These are phyloP conservation scores for Murina feae DNA, from an alignment of 2,113 vertebrate genomes.

Conservation along the genomic window DNA sequence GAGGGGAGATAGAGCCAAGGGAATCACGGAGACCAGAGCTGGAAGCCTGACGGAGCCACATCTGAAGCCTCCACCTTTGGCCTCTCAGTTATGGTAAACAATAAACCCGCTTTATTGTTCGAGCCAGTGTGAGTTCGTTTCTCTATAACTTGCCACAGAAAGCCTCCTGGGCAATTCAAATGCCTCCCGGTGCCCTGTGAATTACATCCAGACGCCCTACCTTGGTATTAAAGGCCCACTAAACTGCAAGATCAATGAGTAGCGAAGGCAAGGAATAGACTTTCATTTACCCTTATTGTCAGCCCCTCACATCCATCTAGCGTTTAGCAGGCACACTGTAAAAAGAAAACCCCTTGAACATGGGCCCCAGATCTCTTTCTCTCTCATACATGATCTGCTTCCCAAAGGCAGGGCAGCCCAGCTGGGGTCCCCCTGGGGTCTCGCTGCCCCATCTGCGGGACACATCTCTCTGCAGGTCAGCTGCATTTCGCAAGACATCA, in stretches of 20 bases:
- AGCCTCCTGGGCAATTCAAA: conserved; percentile 36
- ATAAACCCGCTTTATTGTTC: conserved; percentile 38
- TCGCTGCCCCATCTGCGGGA: not conserved
- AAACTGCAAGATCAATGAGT: not conserved
- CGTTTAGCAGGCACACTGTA: not conserved
- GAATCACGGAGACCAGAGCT: not conserved
- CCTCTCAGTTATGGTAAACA: not conserved
- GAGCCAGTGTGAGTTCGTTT: not conserved
- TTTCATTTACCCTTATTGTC: not conserved
- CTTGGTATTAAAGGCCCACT: conserved; percentile 13
- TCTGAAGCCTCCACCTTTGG: conserved; percentile 20
- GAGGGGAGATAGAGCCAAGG: not conserved
- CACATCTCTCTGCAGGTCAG: not conserved
- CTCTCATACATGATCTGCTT: not conserved
- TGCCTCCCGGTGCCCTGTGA: not conserved
- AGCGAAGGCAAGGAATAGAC: not conserved
- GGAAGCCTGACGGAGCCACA: not conserved
- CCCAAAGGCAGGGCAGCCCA: not conserved
- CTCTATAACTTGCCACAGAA: conserved; percentile 17
- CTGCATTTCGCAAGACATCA: not conserved
- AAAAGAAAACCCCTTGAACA: not conserved
- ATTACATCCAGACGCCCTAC: conserved; percentile 11
- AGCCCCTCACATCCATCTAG: not conserved
- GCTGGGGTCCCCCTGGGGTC: not conserved
- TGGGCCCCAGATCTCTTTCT: not conserved